Evolutionary conservation across 2,113 vertebrate genomes (phyloP), one percentile per base, ranked within the genome.

Genomic region (Pseudonaja textilis): DNA sequence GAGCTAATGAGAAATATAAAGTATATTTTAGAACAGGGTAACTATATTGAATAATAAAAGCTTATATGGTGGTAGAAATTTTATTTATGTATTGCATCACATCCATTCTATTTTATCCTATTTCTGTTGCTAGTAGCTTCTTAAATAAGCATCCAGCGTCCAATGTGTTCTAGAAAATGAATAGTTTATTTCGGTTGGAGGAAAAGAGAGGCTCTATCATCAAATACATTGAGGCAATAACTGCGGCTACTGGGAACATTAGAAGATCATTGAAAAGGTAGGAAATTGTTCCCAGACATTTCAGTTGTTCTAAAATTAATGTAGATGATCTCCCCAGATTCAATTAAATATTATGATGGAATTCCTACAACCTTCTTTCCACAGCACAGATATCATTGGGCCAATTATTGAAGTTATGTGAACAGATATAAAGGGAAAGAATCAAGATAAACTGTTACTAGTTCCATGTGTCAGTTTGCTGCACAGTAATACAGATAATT

Each of bases 1-100:
- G 94, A 89, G 85, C 22, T 39, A 50, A 86, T 52, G 92, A 94
- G 93, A 55, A 50, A 64, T 81, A 89, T 34, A 90, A 89, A 90
- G 54, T 93, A 85, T 6, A 7, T 64, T 85, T 39, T 85, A 61
- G 47, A 85, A 61, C 26, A 91, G 26, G 25, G 14, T n/a, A 89
- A 25, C 42, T 26, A 14, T 2, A 26, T 23, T 55, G 74, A 93
- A 74, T 56, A 52, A 1, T 23, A 93, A 45, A 52, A 39, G 39
- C 26, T 26, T 90, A 26, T 29, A 11, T 34, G 34, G 29, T 4
- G 54, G 22, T 11, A 88, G 39, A 50, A 52, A 29, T 42, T 81
- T 85, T 55, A 81, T 92, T 20, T 45, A 81, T 92, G 18, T 59
- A 50, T 81, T 59, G 20, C 55, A 47, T 88, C 34, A 81, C 34